Evolutionary conservation across 2,797 vertebrate genomes (phyloP).

Genomic region (Alauda arvensis): DNA sequence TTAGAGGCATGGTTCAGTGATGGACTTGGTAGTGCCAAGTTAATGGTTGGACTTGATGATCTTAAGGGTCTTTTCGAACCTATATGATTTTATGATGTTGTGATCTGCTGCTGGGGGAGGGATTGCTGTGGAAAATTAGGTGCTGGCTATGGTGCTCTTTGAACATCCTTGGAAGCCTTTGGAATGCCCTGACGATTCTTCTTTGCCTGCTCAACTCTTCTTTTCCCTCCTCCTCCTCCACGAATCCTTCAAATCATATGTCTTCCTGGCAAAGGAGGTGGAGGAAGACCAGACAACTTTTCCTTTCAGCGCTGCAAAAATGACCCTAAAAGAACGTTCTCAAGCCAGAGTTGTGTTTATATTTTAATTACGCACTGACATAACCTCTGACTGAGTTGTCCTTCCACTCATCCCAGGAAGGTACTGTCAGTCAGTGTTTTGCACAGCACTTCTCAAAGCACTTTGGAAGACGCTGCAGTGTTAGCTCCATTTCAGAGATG

Average conservation of each 20-base stretch:
- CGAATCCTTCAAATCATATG: background rate
- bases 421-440: background rate
- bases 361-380: background rate
- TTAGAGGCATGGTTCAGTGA: background rate
- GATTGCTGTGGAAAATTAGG: background rate
- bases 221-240: background rate
- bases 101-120: background rate
- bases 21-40: background rate
- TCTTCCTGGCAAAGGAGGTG: background rate
- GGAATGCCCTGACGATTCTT: background rate
- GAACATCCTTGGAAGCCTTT: background rate
- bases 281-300: background rate
- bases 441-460: background rate
- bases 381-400: background rate
- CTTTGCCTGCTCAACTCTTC: background rate
- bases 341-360: background rate
- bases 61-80: background rate
- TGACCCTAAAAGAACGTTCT: background rate
- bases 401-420: background rate
- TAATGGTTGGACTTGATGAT: fast-evolving
- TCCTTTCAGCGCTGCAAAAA: background rate
- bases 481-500: background rate
- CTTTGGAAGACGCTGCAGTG: background rate
- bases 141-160: background rate
- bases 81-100: background rate